Evolutionary conservation across 2,797 vertebrate species (phyloP).

Genomic region (Chrosomus eos): DNA sequence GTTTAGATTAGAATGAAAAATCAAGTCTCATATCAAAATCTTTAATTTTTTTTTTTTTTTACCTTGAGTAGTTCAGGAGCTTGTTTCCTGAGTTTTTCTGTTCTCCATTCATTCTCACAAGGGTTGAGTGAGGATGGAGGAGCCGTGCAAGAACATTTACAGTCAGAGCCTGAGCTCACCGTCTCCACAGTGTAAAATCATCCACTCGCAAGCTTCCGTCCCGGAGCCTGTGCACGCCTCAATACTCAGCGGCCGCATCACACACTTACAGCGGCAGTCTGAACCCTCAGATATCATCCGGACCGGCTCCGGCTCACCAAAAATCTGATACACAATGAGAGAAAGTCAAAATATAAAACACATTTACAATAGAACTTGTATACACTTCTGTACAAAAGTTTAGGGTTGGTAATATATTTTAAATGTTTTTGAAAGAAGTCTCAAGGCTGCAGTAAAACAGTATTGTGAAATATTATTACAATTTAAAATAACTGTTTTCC

Average conservation of each 20-base stretch:
- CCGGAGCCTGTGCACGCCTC: conserved; percentile 89
- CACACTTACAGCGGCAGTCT: conserved; percentile 97
- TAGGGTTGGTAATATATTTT: neutral
- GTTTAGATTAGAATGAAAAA: too few relatives aligned
- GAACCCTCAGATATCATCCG: conserved; percentile 95
- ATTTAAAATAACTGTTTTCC: neutral
- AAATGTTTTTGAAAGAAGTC: neutral
- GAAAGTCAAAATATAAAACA: neutral
- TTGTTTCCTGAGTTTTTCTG: conserved; percentile 97
- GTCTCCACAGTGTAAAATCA: conserved; percentile 98
- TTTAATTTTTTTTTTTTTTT: conserved; percentile 26
- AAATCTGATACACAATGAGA: conserved; percentile 74
- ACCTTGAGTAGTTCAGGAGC: conserved; percentile 95
- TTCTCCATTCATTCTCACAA: conserved; percentile 97
- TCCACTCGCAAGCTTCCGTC: conserved; percentile 84
- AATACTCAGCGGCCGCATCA: conserved; percentile 91
- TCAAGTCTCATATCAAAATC: too few relatives aligned
- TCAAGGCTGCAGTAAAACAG: neutral
- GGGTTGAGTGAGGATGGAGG: conserved; percentile 96
- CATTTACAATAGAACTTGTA: neutral
- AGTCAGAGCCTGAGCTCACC: conserved; percentile 92
- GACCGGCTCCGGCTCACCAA: conserved; percentile 90
- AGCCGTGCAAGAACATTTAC: conserved; percentile 93
- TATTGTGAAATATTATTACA: neutral
- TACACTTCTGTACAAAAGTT: neutral